Evolutionary conservation across 2,797 vertebrate genomes (phyloP).

Genomic region (Anomalospiza imberbis): DNA sequence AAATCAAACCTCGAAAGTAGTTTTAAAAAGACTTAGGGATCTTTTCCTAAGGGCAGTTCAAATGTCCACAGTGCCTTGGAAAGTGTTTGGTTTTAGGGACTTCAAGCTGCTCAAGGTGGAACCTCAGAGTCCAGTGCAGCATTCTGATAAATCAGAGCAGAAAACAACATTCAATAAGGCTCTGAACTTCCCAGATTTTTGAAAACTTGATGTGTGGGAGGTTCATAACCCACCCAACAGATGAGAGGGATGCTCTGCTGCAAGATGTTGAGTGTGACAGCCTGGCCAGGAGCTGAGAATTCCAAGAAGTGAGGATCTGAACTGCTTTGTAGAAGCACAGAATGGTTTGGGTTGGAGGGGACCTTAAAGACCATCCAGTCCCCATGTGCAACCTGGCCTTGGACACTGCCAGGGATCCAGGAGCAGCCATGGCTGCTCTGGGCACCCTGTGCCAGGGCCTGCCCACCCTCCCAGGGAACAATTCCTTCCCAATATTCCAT

Average conservation of each 20-base stretch:
- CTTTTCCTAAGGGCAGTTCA: background rate
- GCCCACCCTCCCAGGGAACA: background rate
- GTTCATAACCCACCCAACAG: background rate
- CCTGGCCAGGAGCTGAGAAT: background rate
- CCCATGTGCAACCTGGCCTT: too few species aligned
- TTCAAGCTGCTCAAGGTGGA: background rate
- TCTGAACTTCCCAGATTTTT: background rate
- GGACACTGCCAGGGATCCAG: background rate
- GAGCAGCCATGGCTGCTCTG: background rate
- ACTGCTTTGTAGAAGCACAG: background rate
- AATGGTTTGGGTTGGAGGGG: background rate
- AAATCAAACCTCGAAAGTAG: background rate
- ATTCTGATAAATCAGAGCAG: background rate
- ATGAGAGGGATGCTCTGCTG: background rate
- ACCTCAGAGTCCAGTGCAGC: fast-evolving
- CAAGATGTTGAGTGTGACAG: background rate
- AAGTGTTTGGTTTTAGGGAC: background rate
- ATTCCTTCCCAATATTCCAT: background rate
- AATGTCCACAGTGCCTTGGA: background rate
- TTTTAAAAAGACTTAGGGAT: background rate
- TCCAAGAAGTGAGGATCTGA: fast-evolving
- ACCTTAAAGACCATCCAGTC: background rate
- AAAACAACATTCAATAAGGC: background rate
- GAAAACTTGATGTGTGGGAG: background rate
- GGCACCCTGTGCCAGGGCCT: background rate